Base-by-base conservation (phyloP, 2,113 vertebrate genomes). In the Rutilus rutilus region DNA sequence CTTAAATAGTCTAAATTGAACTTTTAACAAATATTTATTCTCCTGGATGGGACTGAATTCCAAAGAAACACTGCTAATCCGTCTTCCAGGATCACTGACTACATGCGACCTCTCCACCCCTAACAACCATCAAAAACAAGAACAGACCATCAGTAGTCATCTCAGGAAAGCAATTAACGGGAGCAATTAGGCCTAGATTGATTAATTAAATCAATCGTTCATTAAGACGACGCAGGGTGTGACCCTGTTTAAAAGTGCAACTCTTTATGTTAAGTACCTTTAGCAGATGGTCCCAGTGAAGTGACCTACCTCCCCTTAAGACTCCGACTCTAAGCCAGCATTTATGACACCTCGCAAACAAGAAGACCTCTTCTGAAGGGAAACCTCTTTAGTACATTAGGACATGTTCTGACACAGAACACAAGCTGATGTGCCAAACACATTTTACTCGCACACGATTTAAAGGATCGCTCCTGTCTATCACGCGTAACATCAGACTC, bases 331-430 rank as follows among this genome's bases (percentile, higher is more conserved):
- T 54, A 74, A 80, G 78, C 76, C 79, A 82, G 71, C 33, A 67
- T 81, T 71, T 75, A 33, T 47, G 15, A 84, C 69, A 84, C 50
- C 25, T 83, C 75, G 65, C 73, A 50, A 86, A 89, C 78, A 82
- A 90, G 79, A 93, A 89, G 87, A 89, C 86, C 59, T 86, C 79
- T 39, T 21, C 67, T 90, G 86, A 60, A 85, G 88, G 87, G 89
- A 91, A 90, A 87, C 84, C 75, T 86, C 92, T 93, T 91, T 90
- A 94, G 93, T 92, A 92, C 91, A 89, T 89, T 90, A 93, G 88
- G 91, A 93, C 86, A 92, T 94, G 94, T 95, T 96, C 95, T 96
- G 94, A 96, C 94, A 94, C 95, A 95, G 95, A 96, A 95, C 95
- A 89, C 92, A 92, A 92, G 92, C 75, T 59, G 85, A 78, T 88